These are phyloP conservation scores for Sphaerodactylus townsendi DNA, from an alignment of 2,113 vertebrate species.

Conservation along the genomic window DNA sequence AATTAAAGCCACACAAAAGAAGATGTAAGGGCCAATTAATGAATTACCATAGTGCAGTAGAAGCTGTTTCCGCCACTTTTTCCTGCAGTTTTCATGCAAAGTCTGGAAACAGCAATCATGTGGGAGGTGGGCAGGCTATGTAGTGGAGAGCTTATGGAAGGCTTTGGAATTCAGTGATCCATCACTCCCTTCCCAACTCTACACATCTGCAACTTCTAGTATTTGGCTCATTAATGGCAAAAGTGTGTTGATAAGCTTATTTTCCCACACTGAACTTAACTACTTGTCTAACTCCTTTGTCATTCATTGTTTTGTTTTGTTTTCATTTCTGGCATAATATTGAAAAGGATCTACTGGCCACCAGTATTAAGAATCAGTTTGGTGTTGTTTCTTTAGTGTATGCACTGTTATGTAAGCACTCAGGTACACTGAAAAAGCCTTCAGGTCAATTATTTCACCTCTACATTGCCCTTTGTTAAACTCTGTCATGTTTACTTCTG, in stretches of 20 bases:
- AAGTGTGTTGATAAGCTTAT: not conserved
- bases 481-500: not conserved
- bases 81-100: not conserved
- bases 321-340: not conserved
- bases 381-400: not conserved
- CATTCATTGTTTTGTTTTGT: not conserved
- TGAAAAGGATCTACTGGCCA: not conserved
- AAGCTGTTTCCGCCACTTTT: not conserved
- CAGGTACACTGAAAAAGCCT: not conserved
- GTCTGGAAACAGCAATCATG: no score
- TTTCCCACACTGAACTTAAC: not conserved
- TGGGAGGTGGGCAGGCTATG: not conserved
- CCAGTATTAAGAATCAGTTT: not conserved
- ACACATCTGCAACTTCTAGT: not conserved
- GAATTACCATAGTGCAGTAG: not conserved
- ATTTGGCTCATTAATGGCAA: not conserved
- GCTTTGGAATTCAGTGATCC: not conserved
- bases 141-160: not conserved
- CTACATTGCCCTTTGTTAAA: not conserved
- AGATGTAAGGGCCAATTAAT: not conserved
- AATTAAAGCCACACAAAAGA: not conserved
- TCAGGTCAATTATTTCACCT: not conserved
- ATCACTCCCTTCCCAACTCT: not conserved
- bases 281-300: not conserved
- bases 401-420: not conserved